Percentiles rank a stretch among this genome's conserved stretches.
Evolutionary conservation across 2,888 invertebrate genomes (phyloP).

Genomic region (Neoaliturus tenellus): DNA sequence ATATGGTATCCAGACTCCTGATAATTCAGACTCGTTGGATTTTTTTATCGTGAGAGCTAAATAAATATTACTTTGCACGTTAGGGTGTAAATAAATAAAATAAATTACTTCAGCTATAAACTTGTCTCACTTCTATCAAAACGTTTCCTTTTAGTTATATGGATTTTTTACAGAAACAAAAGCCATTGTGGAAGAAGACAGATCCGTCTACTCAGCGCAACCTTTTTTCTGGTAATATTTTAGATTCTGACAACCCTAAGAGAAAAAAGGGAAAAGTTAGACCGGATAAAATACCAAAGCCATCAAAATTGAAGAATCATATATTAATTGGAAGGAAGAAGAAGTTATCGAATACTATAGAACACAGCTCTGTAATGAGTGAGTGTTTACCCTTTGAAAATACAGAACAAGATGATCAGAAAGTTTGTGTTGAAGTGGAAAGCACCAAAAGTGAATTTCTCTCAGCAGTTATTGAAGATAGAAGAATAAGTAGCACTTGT

Average conservation of each 20-base stretch:
- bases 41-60: too few relatives aligned
- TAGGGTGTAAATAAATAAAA: too few relatives aligned
- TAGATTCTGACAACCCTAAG: constrained; percentile 59
- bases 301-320: constrained; percentile 55
- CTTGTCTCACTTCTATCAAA: too few relatives aligned
- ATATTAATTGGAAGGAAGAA: constrained; percentile 54
- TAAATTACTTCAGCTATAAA: too few relatives aligned
- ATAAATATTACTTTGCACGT: too few relatives aligned
- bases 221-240: constrained; percentile 57
- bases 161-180: constrained; percentile 6
- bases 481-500: too few relatives aligned
- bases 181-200: background rate
- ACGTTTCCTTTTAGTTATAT: too few relatives aligned
- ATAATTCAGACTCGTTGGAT: too few relatives aligned
- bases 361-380: background rate
- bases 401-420: background rate
- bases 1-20: too few relatives aligned
- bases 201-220: background rate
- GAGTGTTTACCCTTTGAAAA: background rate
- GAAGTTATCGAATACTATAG: background rate
- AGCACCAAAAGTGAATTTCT: background rate
- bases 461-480: background rate
- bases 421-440: background rate
- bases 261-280: constrained; percentile 59
- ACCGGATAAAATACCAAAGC: constrained; percentile 51